Evolutionary conservation across 1,140 invertebrate species (phyloP).

Genomic region (Tetramorium simillimum): DNA sequence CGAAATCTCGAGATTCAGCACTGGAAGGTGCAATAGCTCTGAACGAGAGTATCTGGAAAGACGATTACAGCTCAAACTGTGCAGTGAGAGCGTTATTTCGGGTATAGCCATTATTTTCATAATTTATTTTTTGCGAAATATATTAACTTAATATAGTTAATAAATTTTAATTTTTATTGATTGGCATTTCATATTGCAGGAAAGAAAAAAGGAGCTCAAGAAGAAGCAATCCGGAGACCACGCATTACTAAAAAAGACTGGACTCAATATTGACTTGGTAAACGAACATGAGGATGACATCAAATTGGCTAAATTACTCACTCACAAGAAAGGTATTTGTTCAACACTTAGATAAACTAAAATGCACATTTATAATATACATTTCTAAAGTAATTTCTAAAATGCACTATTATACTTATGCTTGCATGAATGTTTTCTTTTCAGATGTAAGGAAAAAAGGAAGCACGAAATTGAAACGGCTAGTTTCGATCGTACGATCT

Average conservation of each 20-base stretch:
- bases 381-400: too few species aligned
- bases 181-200: slow-evolving; percentile 84
- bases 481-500: slow-evolving; percentile 77
- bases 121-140: slow-evolving; percentile 11
- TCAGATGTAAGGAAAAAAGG: slow-evolving; percentile 69
- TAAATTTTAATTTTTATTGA: slow-evolving; percentile 51
- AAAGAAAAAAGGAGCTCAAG: slow-evolving; percentile 91
- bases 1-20: slow-evolving; percentile 89
- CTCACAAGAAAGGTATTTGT: slow-evolving; percentile 73
- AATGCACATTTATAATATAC: not conserved
- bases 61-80: slow-evolving; percentile 96
- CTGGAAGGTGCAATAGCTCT: slow-evolving; percentile 91
- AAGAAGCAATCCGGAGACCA: slow-evolving; percentile 89
- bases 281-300: slow-evolving; percentile 93
- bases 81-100: slow-evolving; percentile 93
- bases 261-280: slow-evolving; percentile 91
- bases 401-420: slow-evolving; percentile 19
- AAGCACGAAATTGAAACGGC: slow-evolving; percentile 72
- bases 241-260: slow-evolving; percentile 91
- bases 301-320: slow-evolving; percentile 91
- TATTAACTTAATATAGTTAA: not conserved
- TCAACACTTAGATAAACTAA: not conserved
- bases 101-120: slow-evolving; percentile 84
- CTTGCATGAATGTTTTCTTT: slow-evolving; percentile 57
- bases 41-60: slow-evolving; percentile 93